These are phyloP conservation scores for Micrastur ruficollis DNA, from an alignment of 2,797 vertebrate species.

Conservation along the genomic window DNA sequence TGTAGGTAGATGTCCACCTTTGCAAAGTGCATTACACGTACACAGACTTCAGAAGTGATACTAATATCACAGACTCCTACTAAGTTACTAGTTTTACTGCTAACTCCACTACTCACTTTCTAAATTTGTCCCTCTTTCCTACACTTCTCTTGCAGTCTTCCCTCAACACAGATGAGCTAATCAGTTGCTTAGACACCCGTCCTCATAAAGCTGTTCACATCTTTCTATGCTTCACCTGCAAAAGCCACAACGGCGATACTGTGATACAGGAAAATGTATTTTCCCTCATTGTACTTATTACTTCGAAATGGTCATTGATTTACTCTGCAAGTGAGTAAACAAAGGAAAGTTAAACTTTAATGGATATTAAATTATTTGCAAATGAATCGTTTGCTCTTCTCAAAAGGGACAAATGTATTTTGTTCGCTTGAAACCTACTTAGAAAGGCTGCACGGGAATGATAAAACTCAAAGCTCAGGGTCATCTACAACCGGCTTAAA, in stretches of 20 bases:
- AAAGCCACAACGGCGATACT: slow-evolving; percentile 36
- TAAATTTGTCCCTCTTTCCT: slow-evolving; percentile 47
- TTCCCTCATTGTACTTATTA: slow-evolving; percentile 44
- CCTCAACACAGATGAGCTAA: slow-evolving; percentile 57
- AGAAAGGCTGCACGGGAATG: slow-evolving; percentile 51
- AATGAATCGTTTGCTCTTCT: slow-evolving; percentile 66
- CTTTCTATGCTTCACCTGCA: slow-evolving; percentile 55
- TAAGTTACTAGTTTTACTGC: slow-evolving; percentile 30
- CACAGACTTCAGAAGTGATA: slow-evolving; percentile 57
- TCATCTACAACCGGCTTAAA: slow-evolving; percentile 53
- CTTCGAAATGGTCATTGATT: slow-evolving; percentile 68
- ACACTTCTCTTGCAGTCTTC: slow-evolving; percentile 40
- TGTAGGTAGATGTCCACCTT: slow-evolving; percentile 51
- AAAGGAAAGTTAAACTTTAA: slow-evolving; percentile 72
- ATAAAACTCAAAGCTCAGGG: slow-evolving; percentile 49
- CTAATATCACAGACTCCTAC: slow-evolving; percentile 44
- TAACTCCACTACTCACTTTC: slow-evolving; percentile 37
- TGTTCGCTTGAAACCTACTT: slow-evolving; percentile 50
- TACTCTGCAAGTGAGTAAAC: slow-evolving; percentile 49
- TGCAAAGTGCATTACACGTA: slow-evolving; percentile 37
- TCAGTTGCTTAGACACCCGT: slow-evolving; percentile 72
- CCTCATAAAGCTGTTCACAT: slow-evolving; percentile 47
- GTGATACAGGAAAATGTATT: slow-evolving; percentile 26
- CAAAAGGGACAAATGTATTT: slow-evolving; percentile 38
- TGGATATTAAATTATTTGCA: slow-evolving; percentile 71